Base-by-base conservation (phyloP, 2,888 invertebrate species). In the Himalopsyche anomala region DNA sequence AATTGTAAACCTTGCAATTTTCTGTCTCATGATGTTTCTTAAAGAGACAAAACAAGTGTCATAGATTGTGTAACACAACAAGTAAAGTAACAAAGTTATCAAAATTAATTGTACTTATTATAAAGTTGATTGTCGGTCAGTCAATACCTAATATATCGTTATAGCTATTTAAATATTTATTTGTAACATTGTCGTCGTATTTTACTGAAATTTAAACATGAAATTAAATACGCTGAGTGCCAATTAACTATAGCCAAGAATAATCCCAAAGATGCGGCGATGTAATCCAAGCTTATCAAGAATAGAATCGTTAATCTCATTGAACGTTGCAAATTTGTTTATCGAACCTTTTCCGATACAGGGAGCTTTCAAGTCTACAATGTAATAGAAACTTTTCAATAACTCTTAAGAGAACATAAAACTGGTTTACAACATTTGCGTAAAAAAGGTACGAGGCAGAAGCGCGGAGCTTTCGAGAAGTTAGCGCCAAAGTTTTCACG, bases 361-460 rank as follows among this genome's bases (percentile, higher is more conserved):
- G 6, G 9, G 62, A 62, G 62, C 28, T 62, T 62, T 62, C 62
- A 62, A 62, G 62, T 62, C 62, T n/a, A 62, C 62, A 19, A 62
- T 62, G 62, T 62, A 62, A 62, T 62, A 19, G 62, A 62, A 62
- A 62, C 62, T 62, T 62, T 62, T 62, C 62, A 62, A 62, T 62
- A 62, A 62, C 62, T 62, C 62, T 62, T 62, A 62, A 62, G 62
- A 62, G 62, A 62, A 62, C 62, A 19, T 62, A 62, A 62, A 62
- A 62, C 62, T 62, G 62, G 62, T 62, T 62, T 62, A 62, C 62
- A 62, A 62, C 62, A 62, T 62, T 62, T 62, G 62, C 62, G 62
- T 62, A 62, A 62, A 62, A 62, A 62, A 62, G 62, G 62, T 62
- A 62, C 62, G 19, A 19, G 28, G 62, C 62, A 62, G 62, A 62